phyloP scores from a whole-genome alignment of 2,113 vertebrate genomes.

The Aegotheles bennettii region DNA sequence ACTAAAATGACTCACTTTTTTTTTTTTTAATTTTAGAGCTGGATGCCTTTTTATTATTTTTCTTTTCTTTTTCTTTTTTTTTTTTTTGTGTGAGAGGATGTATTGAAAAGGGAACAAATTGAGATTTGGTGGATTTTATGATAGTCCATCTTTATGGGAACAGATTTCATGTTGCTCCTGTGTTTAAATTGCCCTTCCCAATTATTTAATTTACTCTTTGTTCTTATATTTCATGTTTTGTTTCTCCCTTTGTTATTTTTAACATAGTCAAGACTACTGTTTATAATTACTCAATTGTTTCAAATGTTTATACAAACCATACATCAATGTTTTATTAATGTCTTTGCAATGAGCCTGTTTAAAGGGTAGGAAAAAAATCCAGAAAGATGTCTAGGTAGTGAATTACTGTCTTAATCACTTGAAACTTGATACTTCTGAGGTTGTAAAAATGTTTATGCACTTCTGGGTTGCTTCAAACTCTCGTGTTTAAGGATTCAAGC shows the following conservation, averaged over 20 bases:
- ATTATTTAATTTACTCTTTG: background rate
- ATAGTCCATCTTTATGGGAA: background rate
- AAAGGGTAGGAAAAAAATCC: background rate
- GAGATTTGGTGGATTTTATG: background rate
- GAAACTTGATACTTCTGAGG: background rate
- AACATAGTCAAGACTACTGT: background rate
- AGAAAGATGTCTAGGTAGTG: background rate
- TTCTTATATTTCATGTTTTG: background rate
- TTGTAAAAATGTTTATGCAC: background rate
- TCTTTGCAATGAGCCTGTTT: background rate
- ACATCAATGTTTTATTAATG: background rate
- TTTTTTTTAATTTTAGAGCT: background rate
- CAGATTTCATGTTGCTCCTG: background rate
- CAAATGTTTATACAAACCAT: background rate
- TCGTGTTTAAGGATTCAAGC: background rate
- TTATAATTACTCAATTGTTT: background rate
- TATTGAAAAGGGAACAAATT: background rate
- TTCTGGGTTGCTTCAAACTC: background rate
- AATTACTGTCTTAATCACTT: conserved; percentile 12
- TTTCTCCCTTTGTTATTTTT: background rate
- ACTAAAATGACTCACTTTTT: background rate
- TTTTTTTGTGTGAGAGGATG: background rate
- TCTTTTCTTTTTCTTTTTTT: background rate
- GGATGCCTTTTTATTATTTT: background rate
- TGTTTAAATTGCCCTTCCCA: background rate